Conservation (phyloP, 2,113 vertebrate species). For the Nothobranchius kuhntae region DNA sequence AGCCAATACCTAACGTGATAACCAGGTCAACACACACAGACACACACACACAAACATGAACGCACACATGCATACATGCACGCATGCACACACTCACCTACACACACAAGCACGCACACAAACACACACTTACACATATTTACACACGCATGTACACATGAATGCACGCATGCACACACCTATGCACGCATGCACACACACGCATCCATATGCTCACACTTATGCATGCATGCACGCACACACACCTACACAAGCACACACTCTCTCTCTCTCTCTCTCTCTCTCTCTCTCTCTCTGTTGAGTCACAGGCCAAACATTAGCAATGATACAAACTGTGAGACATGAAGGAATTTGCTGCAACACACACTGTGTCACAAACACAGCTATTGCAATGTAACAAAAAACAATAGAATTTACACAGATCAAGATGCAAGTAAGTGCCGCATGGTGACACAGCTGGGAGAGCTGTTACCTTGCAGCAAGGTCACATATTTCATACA, state of each 20-base stretch:
- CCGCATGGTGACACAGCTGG: neutral
- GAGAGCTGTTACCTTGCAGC: too few relatives aligned
- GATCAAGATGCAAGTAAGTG: neutral
- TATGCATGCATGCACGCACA: too few relatives aligned
- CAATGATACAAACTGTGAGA: constrained; percentile 9
- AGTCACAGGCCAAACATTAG: constrained; percentile 14
- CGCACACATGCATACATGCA: too few relatives aligned
- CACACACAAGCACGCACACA: too few relatives aligned
- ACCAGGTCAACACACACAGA: constrained; percentile 60
- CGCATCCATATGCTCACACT: too few relatives aligned
- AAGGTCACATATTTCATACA: too few relatives aligned
- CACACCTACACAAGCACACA: neutral
- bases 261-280: constrained; percentile 8
- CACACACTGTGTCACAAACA: neutral
- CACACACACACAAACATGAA: too few relatives aligned
- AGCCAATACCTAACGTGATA: constrained; percentile 43
- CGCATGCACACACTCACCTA: too few relatives aligned
- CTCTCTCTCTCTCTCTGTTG: constrained; percentile 14
- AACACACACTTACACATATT: too few relatives aligned
- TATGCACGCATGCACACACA: too few relatives aligned
- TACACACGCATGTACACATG: too few relatives aligned
- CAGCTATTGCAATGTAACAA: constrained; percentile 1
- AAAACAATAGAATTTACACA: constrained; percentile 12
- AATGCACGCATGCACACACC: too few relatives aligned
- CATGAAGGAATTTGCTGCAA: constrained; percentile 14